Base-by-base conservation (phyloP, 2,113 vertebrate genomes). In the Oophaga pumilio region DNA sequence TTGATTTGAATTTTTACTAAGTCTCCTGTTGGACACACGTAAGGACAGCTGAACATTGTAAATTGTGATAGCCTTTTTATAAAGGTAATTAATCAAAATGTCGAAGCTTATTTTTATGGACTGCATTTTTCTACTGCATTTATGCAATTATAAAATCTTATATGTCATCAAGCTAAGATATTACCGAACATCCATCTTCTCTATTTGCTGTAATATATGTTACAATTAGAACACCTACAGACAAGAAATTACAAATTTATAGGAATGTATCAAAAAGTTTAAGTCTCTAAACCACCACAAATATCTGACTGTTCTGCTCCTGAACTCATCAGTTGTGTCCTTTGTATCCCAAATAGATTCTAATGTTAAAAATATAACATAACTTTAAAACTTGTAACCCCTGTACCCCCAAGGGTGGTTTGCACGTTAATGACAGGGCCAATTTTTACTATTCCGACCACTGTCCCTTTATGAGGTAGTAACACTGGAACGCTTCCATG, bases 1-100 rank as follows among this genome's bases (percentile, higher is more conserved):
- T 52, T 76, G 74, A 52, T 76, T 52, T 10, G 74, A 78, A 56
- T 56, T 78, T 56, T 78, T n/a, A 56, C 50, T 78, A 53, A 78
- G 22, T 22, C 50, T 78, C 76, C n/a, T 78, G 50, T 56, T n/a
- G 76, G 50, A 24, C 50, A 78, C n/a, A 56, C n/a, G 22, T 78
- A 3, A 78, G 2, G n/a, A 78, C 20, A 8, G 22, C 76, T 53
- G 50, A 53, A 1, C 49, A 56, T 3, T 78, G 22, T 78, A 78
- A 24, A 78, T 53, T 7, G 52, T 78, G 43, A 49, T 52, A 17
- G 20, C 74, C 49, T 52, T 76, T 52, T 9, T 50, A 76, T 56
- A 43, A 28, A 73, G 24, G 28, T 49, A 73, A 73, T 73, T 73
- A 33, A 73, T 73, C 28, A 73, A 69, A 69, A 69, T 69, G 69